Evolutionary conservation across 2,113 vertebrate genomes (phyloP).

Genomic region (Fulmarus glacialis): DNA sequence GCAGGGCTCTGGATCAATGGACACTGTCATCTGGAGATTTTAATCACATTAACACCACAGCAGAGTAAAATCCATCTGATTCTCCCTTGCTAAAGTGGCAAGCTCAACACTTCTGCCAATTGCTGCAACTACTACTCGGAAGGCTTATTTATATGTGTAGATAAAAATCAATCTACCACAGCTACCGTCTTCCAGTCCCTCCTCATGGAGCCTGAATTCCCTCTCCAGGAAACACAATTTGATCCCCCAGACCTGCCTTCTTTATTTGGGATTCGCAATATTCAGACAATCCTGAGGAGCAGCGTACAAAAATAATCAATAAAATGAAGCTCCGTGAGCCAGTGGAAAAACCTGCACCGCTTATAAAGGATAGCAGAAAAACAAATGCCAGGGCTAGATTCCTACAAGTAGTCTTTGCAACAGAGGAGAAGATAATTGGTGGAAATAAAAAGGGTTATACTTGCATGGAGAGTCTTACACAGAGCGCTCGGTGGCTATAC

Average conservation of each 20-base stretch:
- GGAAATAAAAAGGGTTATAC: background rate
- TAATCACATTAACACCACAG: slow-evolving; percentile 2
- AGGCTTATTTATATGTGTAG: background rate
- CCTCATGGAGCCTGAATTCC: background rate
- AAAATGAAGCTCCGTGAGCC: background rate
- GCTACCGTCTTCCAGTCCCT: background rate
- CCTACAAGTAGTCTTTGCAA: background rate
- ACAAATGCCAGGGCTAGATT: background rate
- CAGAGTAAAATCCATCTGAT: background rate
- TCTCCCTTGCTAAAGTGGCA: background rate
- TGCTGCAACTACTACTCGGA: background rate
- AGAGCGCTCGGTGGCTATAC: background rate
- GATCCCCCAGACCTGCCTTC: background rate
- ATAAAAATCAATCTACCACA: slow-evolving; percentile 5
- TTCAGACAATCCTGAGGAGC: background rate
- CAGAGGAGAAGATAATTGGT: background rate
- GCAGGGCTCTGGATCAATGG: background rate
- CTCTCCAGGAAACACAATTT: background rate
- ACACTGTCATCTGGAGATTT: background rate
- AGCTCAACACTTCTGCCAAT: background rate
- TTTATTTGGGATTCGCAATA: background rate
- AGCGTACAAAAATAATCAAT: background rate
- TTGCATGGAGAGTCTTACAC: background rate
- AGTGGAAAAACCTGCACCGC: background rate
- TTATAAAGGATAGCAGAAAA: background rate